phyloP scores from a whole-genome alignment of 2,113 vertebrate genomes.

The Heterocephalus glaber region DNA sequence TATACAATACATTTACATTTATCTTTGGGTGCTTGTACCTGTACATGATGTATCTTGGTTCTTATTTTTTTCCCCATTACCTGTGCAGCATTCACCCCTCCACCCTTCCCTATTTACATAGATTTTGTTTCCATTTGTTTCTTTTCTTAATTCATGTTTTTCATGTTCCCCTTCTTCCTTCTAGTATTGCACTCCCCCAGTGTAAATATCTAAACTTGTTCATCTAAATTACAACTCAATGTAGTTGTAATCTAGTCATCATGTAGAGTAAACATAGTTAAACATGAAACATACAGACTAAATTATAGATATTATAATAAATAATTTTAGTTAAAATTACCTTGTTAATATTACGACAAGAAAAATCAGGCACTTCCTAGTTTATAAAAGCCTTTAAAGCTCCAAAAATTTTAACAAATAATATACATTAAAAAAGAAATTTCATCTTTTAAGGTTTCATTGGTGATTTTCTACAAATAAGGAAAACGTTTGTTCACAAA shows the following conservation, averaged over 20 bases:
- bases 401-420: background rate
- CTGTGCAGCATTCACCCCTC: too few relatives aligned
- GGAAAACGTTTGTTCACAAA: background rate
- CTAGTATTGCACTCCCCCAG: rapidly evolving
- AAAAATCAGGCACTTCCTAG: background rate
- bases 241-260: background rate
- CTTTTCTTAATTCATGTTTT: background rate
- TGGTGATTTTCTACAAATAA: background rate
- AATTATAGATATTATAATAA: background rate
- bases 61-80: too few relatives aligned
- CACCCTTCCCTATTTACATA: too few relatives aligned
- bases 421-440: background rate
- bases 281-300: background rate
- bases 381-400: background rate
- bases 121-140: too few relatives aligned
- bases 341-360: background rate
- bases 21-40: too few relatives aligned
- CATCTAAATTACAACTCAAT: background rate
- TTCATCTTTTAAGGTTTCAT: background rate
- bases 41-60: too few relatives aligned
- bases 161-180: too few relatives aligned
- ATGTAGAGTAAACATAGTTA: background rate
- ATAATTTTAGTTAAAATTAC: background rate
- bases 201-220: background rate
- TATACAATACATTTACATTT: too few relatives aligned